Conservation (phyloP, 2,888 invertebrate genomes). For the Folsomia manolachei region DNA sequence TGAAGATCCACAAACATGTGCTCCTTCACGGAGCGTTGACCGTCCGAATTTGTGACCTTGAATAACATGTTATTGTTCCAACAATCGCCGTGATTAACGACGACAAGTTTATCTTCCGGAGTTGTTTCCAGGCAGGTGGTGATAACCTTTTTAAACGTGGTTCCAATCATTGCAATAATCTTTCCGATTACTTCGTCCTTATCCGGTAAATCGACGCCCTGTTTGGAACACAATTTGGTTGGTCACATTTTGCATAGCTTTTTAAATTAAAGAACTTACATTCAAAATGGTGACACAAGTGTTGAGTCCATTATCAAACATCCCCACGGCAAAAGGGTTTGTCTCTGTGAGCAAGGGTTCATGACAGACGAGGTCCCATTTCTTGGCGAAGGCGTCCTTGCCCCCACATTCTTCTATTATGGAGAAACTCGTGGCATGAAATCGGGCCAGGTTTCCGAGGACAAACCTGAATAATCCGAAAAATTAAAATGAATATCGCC, state of each 20-base stretch:
- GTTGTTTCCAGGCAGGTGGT: not conserved
- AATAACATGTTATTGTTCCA: not conserved
- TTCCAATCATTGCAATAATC: not conserved
- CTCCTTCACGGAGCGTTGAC: not conserved
- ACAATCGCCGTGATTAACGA: slow-evolving; percentile 32
- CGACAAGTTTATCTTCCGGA: slow-evolving; percentile 13
- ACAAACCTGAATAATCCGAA: slow-evolving; percentile 18
- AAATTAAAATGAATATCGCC: not conserved
- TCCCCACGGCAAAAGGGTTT: not conserved
- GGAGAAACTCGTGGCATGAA: slow-evolving; percentile 26
- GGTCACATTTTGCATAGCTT: not conserved
- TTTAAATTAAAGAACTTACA: slow-evolving; percentile 6
- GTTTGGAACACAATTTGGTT: not conserved
- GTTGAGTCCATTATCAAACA: slow-evolving; percentile 7
- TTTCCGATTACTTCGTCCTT: slow-evolving; percentile 14
- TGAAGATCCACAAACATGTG: slow-evolving; percentile 15
- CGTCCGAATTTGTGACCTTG: slow-evolving; percentile 10
- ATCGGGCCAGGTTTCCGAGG: slow-evolving; percentile 30
- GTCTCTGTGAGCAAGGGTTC: slow-evolving; percentile 10
- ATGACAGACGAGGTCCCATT: slow-evolving; percentile 16
- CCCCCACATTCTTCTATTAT: slow-evolving; percentile 22
- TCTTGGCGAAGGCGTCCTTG: not conserved
- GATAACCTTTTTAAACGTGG: not conserved
- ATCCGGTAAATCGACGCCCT: not conserved
- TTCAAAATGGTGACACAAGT: slow-evolving; percentile 23